Evolutionary conservation across 1,140 invertebrate species (phyloP), one percentile per base, ranked within the genome.

Genomic region (Pseudomyrmex gracilis): DNA sequence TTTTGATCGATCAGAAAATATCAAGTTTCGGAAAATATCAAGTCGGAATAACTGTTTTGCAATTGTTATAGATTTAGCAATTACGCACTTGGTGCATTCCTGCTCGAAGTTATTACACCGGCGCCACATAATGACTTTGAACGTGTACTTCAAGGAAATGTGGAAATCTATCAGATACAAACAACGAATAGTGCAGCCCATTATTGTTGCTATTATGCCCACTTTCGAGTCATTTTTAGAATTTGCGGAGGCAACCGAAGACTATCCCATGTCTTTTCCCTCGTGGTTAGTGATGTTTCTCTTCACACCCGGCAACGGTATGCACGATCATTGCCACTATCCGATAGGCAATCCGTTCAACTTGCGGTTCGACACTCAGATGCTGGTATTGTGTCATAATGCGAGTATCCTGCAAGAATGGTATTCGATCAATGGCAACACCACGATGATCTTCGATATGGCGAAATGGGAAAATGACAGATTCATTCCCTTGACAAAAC

Each of bases 311-410:
- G 43, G 0, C 10, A 20, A 73, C 9, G 1, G 2, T 1, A 20
- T 4, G 0, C 15, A 55, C 2, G 57, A 73, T 24, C 24, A 86
- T 49, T 89, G 87, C 1, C 17, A 49, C 34, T 0, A 68, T 3
- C 88, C 88, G 0, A 1, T 22, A 0, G 88, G 85, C 17, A 91
- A 91, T 68, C 67, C 61, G 0, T 90, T 91, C 20, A 34, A 91
- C 47, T 9, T 91, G 22, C 17, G 57, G 2, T 90, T 89, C 66
- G 68, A 91, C n/a, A 89, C 85, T 2, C 51, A 89, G 55, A 87
- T 91, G 87, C n/a, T 90, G 2, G 87, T 90, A 0, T 17, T 77
- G 9, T 90, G 90, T 13, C 0, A 24, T 1, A 12, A 20, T 0
- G 84, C 86, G 1, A 12, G 34, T 9, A 3, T 83, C 5, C 20